These are phyloP conservation scores for honey bee (Apis mellifera) DNA, from an alignment of 1,140 invertebrate species.

Conservation along the genomic window DNA sequence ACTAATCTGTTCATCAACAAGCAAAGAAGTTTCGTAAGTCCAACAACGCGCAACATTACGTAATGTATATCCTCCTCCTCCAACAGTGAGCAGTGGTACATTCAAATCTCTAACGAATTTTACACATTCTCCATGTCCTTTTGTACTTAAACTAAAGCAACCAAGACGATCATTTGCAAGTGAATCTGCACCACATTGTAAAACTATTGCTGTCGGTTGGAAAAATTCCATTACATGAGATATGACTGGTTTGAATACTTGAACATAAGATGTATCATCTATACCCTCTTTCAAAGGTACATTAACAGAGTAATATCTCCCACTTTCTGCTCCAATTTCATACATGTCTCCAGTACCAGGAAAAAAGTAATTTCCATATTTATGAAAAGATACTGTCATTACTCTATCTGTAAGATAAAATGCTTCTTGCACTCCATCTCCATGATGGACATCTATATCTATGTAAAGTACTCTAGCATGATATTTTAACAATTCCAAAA, in stretches of 20 bases:
- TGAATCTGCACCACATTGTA: constrained; percentile 99
- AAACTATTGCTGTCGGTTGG: constrained; percentile 97
- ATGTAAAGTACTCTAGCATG: constrained; percentile 98
- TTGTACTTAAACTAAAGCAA: constrained; percentile 93
- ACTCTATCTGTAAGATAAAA: constrained; percentile 99
- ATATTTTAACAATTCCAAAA: constrained; percentile 97
- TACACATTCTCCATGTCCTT: constrained; percentile 98
- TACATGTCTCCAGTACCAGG: constrained; percentile 99
- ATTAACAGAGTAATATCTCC: constrained; percentile 97
- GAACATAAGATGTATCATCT: constrained; percentile 95
- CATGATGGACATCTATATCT: constrained; percentile 99
- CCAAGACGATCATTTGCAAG: constrained; percentile 96
- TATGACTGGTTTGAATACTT: constrained; percentile 97
- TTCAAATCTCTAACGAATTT: constrained; percentile 97
- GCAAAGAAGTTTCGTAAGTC: constrained; percentile 98
- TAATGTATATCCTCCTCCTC: constrained; percentile 98
- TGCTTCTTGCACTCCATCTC: constrained; percentile 99
- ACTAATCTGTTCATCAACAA: constrained; percentile 94
- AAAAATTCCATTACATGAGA: constrained; percentile 98
- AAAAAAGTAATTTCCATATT: constrained; percentile 99
- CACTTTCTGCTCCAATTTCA: constrained; percentile 96
- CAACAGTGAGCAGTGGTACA: constrained; percentile 96
- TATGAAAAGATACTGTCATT: constrained; percentile 99
- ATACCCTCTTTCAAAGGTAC: constrained; percentile 98
- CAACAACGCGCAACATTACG: constrained; percentile 99